A percentile compares a stretch with the other conserved stretches of the same genome.
These are phyloP conservation scores for Ennomos erosarius DNA, from an alignment of 2,888 invertebrate genomes.

Conservation along the genomic window DNA sequence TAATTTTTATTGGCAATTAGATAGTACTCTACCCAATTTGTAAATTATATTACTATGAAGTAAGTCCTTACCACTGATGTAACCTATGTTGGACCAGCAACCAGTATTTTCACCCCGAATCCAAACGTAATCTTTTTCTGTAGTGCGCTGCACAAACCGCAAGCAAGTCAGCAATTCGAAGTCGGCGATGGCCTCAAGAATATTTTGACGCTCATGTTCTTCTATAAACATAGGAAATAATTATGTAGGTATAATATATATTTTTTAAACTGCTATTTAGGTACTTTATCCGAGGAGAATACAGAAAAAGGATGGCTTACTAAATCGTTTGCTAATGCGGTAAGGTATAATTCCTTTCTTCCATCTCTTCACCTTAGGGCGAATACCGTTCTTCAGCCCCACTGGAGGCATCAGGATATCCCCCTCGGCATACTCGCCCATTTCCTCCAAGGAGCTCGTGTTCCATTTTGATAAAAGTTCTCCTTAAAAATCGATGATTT, in stretches of 20 bases:
- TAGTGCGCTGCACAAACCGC: slow-evolving; percentile 87
- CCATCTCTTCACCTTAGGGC: slow-evolving; percentile 86
- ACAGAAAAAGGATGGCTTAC: slow-evolving; percentile 62
- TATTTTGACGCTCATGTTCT: slow-evolving; percentile 84
- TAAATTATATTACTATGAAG: too few species aligned
- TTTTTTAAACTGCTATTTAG: too few species aligned
- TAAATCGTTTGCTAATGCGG: slow-evolving; percentile 87
- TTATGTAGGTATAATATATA: background rate
- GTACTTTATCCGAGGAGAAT: too few species aligned
- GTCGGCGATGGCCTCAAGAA: slow-evolving; percentile 89
- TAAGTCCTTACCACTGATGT: slow-evolving; percentile 75
- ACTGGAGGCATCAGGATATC: slow-evolving; percentile 88
- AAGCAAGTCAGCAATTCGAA: slow-evolving; percentile 92
- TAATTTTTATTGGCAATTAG: too few species aligned
- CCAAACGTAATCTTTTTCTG: slow-evolving; percentile 88
- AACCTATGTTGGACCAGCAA: slow-evolving; percentile 93
- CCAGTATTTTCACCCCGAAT: slow-evolving; percentile 89
- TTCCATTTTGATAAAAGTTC: slow-evolving; percentile 84
- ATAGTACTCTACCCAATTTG: too few species aligned
- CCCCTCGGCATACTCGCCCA: slow-evolving; percentile 91
- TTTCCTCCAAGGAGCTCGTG: slow-evolving; percentile 87
- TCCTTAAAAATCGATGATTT: slow-evolving; percentile 60
- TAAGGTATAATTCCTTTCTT: slow-evolving; percentile 89
- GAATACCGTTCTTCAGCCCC: slow-evolving; percentile 85
- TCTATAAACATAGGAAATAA: slow-evolving; percentile 60